Evolutionary conservation across 2,888 invertebrate species (phyloP).

Genomic region (Ormyrus labotus): DNA sequence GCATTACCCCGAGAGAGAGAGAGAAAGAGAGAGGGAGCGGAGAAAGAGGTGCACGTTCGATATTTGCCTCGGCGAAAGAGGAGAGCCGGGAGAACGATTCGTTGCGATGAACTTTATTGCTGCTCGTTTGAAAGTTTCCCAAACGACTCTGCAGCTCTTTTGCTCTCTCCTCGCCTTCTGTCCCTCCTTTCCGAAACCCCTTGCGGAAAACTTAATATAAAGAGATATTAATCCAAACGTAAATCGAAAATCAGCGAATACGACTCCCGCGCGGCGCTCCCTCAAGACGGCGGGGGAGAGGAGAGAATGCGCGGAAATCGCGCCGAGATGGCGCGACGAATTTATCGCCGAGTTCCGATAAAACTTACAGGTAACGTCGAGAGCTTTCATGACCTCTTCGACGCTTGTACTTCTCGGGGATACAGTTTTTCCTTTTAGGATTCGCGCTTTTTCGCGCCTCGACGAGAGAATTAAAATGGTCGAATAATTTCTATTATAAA

Average conservation of each 20-base stretch:
- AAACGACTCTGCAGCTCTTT: conserved; percentile 43
- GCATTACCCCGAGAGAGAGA: conserved; percentile 37
- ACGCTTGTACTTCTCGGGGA: neutral
- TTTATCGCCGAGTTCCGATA: conserved; percentile 44
- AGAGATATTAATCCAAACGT: conserved; percentile 54
- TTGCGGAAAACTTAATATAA: conserved; percentile 51
- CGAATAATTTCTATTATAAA: too few relatives aligned
- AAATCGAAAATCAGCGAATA: conserved; percentile 46
- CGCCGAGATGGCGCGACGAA: conserved; percentile 11
- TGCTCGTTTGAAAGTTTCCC: conserved; percentile 55
- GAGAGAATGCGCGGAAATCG: conserved; percentile 13
- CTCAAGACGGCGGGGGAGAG: neutral
- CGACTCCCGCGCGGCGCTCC: neutral
- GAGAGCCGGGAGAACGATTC: conserved; percentile 41
- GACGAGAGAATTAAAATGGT: too few relatives aligned
- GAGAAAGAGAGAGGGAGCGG: neutral
- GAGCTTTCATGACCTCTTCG: conserved; percentile 20
- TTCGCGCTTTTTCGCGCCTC: neutral
- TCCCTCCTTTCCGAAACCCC: conserved; percentile 25
- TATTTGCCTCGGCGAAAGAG: conserved; percentile 45
- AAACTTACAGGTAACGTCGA: conserved; percentile 34
- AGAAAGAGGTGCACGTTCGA: conserved; percentile 22
- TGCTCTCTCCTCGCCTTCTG: conserved; percentile 4
- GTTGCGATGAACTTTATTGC: conserved; percentile 56
- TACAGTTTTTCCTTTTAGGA: neutral